A percentile compares a stretch with the other conserved stretches of the same genome.
Conservation (phyloP, 2,888 invertebrate species). For the Xanthostigma xanthostigma region DNA sequence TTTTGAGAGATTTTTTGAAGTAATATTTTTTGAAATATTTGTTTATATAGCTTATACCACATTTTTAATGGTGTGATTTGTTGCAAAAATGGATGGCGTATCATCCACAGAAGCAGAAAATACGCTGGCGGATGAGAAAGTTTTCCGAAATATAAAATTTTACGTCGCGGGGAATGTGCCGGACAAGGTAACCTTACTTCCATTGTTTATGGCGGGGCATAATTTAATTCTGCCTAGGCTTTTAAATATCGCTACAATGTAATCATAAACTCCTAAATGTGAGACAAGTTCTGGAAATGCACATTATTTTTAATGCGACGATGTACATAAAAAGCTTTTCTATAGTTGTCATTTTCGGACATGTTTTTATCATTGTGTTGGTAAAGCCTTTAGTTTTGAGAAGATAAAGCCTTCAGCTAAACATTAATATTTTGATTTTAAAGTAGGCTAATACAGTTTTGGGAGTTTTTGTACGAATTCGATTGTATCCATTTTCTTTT, state of each 20-base stretch:
- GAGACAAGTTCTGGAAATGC: background rate
- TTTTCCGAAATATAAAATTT: constrained; percentile 75
- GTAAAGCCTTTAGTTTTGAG: too few species aligned
- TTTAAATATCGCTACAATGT: background rate
- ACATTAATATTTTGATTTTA: too few species aligned
- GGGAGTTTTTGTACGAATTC: background rate
- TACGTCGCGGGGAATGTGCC: constrained; percentile 67
- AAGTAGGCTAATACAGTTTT: background rate
- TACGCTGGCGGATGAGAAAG: constrained; percentile 34
- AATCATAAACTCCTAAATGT: background rate
- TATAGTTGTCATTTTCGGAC: background rate
- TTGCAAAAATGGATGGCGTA: constrained; percentile 26
- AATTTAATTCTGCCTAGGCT: background rate
- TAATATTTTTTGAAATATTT: background rate
- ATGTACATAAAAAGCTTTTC: background rate
- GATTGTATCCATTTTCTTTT: background rate
- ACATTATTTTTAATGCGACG: background rate
- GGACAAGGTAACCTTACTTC: constrained; percentile 41
- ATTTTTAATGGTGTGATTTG: background rate
- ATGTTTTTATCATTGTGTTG: too few species aligned
- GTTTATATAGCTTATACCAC: background rate
- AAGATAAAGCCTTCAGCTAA: too few species aligned
- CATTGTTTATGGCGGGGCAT: constrained; percentile 6
- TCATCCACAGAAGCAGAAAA: constrained; percentile 29
- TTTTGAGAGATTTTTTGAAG: too few species aligned